Percentiles rank a stretch among this genome's conserved stretches.
Evolutionary conservation across 2,797 vertebrate genomes (phyloP).

Genomic region (Microtus agrestis): DNA sequence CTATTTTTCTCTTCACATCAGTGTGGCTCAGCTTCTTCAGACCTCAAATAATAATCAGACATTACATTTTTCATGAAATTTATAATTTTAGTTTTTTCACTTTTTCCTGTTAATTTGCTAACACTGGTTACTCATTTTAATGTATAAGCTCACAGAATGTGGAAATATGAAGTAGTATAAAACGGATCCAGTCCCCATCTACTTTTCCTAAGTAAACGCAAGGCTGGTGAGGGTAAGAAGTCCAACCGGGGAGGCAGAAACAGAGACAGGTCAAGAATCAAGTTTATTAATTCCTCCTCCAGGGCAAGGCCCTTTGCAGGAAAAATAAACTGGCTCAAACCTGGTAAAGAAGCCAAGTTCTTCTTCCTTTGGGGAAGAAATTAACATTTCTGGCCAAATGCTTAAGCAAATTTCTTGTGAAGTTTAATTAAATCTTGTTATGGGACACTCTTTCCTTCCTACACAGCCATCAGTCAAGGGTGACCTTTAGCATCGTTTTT

Average conservation of each 20-base stretch:
- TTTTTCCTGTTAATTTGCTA: neutral
- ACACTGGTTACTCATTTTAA: neutral
- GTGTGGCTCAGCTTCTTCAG: neutral
- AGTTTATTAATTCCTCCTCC: neutral
- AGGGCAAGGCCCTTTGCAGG: neutral
- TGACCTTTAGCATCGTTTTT: slow-evolving; percentile 35
- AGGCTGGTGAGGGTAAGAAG: neutral
- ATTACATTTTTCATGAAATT: neutral
- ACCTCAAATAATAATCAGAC: neutral
- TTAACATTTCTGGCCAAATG: slow-evolving; percentile 61
- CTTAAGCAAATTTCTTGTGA: slow-evolving; percentile 64
- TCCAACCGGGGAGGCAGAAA: neutral
- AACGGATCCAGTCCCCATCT: neutral
- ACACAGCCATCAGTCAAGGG: slow-evolving; percentile 52
- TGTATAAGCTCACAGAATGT: slow-evolving; percentile 39
- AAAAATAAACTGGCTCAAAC: neutral
- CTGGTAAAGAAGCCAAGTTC: neutral
- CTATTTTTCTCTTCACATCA: neutral
- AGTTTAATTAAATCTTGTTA: slow-evolving; percentile 68
- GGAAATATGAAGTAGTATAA: slow-evolving; percentile 18
- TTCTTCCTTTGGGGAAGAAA: slow-evolving; percentile 57
- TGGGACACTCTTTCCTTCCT: slow-evolving; percentile 24
- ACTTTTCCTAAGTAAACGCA: slow-evolving; percentile 32
- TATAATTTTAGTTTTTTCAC: neutral
- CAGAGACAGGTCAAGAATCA: slow-evolving; percentile 16